Percentiles rank a stretch among this genome's conserved stretches.
Conservation (phyloP, 1,140 invertebrate species). For the Drosophila guanche region DNA sequence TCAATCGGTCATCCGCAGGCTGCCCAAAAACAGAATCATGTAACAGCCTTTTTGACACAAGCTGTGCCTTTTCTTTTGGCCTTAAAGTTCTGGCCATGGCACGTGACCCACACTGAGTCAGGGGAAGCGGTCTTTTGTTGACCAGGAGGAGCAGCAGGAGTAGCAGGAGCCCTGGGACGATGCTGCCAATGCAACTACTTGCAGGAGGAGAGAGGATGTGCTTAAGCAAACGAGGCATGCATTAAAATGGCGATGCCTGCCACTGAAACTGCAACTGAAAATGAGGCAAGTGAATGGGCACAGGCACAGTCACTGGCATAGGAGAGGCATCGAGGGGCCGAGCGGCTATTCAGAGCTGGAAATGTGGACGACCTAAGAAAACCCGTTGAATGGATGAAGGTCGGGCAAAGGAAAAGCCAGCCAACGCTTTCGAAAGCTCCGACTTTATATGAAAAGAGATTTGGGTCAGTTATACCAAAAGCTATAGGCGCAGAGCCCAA, state of each 20-base stretch:
- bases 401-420: slow-evolving; percentile 14
- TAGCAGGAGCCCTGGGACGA: background rate
- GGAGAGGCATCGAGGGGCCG: background rate
- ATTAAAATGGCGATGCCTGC: slow-evolving; percentile 55
- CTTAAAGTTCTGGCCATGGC: slow-evolving; percentile 48
- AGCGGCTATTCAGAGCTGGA: slow-evolving; percentile 10
- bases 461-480: slow-evolving; percentile 71
- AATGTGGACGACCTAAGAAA: slow-evolving; percentile 39
- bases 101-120: slow-evolving; percentile 30
- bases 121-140: slow-evolving; percentile 25
- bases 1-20: slow-evolving; percentile 34
- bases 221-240: slow-evolving; percentile 56
- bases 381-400: slow-evolving; percentile 47
- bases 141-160: slow-evolving; percentile 31
- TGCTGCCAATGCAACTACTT: slow-evolving; percentile 47
- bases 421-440: slow-evolving; percentile 33
- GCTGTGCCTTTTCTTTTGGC: slow-evolving; percentile 16
- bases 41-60: slow-evolving; percentile 35
- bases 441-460: slow-evolving; percentile 43
- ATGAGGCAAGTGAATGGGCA: slow-evolving; percentile 66
- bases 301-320: background rate
- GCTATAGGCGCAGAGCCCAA: slow-evolving; percentile 43
- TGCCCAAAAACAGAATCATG: slow-evolving; percentile 24
- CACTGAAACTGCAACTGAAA: slow-evolving; percentile 70
- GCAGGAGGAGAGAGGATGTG: slow-evolving; percentile 14